A percentile compares a stretch with the other conserved stretches of the same genome.
Conservation (phyloP, 2,113 vertebrate genomes). For the Nothoprocta perdicaria region DNA sequence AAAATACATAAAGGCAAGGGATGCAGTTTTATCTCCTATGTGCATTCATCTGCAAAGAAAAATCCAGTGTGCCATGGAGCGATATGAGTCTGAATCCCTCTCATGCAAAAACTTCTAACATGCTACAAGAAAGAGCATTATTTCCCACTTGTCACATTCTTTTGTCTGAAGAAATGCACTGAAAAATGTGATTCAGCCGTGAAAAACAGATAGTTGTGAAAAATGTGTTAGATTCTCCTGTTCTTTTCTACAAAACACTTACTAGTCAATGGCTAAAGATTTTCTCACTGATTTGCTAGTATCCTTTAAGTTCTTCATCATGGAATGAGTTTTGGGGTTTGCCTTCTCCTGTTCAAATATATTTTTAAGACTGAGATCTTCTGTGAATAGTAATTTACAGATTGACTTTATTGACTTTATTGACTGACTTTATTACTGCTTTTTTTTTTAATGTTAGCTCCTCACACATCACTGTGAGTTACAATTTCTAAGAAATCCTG, state of each 20-base stretch:
- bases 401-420: not conserved
- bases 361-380: not conserved
- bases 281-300: not conserved
- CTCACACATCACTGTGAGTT: not conserved
- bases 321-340: not conserved
- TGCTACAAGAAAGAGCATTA: not conserved
- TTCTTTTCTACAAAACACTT: not conserved
- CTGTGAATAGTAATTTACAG: not conserved
- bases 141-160: not conserved
- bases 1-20: not conserved
- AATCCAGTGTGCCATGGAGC: not conserved
- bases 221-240: rapidly evolving
- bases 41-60: not conserved
- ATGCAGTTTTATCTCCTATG: not conserved
- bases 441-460: not conserved
- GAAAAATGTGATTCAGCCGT: not conserved
- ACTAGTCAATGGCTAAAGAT: not conserved
- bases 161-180: not conserved
- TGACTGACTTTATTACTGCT: not conserved
- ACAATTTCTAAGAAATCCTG: not conserved
- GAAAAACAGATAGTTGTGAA: not conserved
- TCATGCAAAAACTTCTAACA: not conserved
- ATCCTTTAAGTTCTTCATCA: rapidly evolving
- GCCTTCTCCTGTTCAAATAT: not conserved
- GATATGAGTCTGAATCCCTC: not conserved